Evolutionary conservation across 2,113 vertebrate species (phyloP), one percentile per base, ranked within the genome.

Genomic region (Ondatra zibethicus): DNA sequence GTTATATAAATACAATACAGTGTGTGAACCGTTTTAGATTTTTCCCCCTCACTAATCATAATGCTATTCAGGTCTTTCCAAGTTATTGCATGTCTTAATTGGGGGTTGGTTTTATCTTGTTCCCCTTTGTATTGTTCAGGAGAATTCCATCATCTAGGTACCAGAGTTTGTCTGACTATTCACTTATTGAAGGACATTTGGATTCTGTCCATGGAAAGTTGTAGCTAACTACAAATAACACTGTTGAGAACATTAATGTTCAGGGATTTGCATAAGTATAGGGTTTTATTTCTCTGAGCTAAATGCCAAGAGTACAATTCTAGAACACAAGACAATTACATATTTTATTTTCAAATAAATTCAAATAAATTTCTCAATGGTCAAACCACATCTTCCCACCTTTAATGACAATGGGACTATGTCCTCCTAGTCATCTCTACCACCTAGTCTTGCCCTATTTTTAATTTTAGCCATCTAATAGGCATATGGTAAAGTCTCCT

Each of bases 271-370:
- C 13, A 14, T 86, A 52, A 94, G 58, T 42, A 72, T 6, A 27
- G 10, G 11, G 70, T 94, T 92, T 95, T 90, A 92, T 94, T 95
- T 96, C 65, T 85, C 85, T 55, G 58, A 65, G 72, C 63, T 85
- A 91, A 95, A 85, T 85, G 76, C 63, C 89, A 91, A 66, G 63
- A 65, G 68, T 72, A 7, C 2, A 92, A 36, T 80, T 88, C 23
- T 90, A 6, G 39, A 31, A 17, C 36, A 76, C 58, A 72, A 39
- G 50, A 11, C 61, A 86, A 96, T 66, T 73, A 16, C 66, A 25
- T 88, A 61, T 89, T 95, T 70, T 70, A 9, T 86, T 92, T 84
- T 84, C 42, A 63, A 70, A 39, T 47, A 92, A 77, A 88, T 45
- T 68, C 70, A 84, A 68, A 70, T 23, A 75, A 39, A 78, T 88